Conservation (phyloP, 2,113 vertebrate genomes). For the Python bivittatus region DNA sequence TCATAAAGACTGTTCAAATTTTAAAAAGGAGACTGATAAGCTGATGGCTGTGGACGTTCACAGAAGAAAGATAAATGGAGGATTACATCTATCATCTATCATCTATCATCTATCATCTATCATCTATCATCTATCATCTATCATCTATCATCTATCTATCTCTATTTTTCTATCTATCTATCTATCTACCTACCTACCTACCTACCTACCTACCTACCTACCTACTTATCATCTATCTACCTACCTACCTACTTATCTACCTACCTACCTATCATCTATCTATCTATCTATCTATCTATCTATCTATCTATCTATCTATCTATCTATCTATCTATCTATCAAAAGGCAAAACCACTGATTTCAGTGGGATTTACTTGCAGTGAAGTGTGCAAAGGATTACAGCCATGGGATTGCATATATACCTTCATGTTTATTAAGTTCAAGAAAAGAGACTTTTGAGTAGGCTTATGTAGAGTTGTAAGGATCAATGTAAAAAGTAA, state of each 20-base stretch:
- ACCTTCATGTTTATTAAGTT: not conserved
- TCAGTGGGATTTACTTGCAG: not conserved
- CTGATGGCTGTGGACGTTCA: not conserved
- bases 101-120: no score
- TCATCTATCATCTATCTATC: not conserved
- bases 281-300: not conserved
- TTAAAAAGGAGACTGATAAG: not conserved
- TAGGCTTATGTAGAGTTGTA: not conserved
- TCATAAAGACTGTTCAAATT: not conserved
- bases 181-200: not conserved
- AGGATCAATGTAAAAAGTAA: not conserved
- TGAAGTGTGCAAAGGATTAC: not conserved
- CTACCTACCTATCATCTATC: not conserved
- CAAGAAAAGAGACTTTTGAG: not conserved
- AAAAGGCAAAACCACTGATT: not conserved
- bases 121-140: not conserved
- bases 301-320: no score
- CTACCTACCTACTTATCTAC: not conserved
- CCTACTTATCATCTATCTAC: not conserved
- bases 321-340: no score
- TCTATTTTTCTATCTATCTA: not conserved
- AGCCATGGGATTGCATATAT: not conserved
- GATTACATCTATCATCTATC: not conserved
- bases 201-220: not conserved
- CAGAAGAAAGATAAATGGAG: slow-evolving; percentile 5